Conservation (phyloP, 1,140 invertebrate species). For the Anastrepha obliqua region DNA sequence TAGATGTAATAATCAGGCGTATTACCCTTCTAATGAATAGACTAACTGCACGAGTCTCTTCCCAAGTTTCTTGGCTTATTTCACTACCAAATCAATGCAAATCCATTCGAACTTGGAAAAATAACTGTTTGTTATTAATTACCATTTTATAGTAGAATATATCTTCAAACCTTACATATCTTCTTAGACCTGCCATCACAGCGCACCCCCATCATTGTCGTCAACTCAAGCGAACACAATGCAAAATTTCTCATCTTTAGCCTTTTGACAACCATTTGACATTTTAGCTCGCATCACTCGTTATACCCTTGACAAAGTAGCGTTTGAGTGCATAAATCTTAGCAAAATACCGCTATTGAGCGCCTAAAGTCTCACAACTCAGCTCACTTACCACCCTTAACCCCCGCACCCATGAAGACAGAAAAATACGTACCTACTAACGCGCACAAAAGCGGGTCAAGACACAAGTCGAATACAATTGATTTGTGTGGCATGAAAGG, state of each 20-base stretch:
- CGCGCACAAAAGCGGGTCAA: conserved; percentile 36
- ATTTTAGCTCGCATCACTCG: background rate
- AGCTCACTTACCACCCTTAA: background rate
- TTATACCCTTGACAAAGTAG: conserved; percentile 28
- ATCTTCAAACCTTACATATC: too few species aligned
- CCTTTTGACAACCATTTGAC: conserved; percentile 1
- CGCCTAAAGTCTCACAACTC: background rate
- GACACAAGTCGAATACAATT: conserved; percentile 30
- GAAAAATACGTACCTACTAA: background rate
- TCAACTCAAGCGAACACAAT: background rate
- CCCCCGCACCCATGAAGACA: background rate
- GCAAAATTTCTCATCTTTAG: background rate
- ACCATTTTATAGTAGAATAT: too few species aligned
- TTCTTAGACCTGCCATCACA: too few species aligned
- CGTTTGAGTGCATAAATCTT: conserved; percentile 32
- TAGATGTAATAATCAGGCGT: too few species aligned
- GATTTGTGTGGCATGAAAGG: background rate
- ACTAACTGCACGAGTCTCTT: too few species aligned
- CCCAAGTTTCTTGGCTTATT: too few species aligned
- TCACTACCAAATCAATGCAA: too few species aligned
- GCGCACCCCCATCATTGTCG: too few species aligned
- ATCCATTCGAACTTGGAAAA: too few species aligned
- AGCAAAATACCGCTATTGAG: conserved; percentile 4
- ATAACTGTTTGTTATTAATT: too few species aligned
- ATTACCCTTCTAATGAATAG: too few species aligned